Base-by-base conservation (phyloP, 2,888 invertebrate species). In the Autographa pulchrina region DNA sequence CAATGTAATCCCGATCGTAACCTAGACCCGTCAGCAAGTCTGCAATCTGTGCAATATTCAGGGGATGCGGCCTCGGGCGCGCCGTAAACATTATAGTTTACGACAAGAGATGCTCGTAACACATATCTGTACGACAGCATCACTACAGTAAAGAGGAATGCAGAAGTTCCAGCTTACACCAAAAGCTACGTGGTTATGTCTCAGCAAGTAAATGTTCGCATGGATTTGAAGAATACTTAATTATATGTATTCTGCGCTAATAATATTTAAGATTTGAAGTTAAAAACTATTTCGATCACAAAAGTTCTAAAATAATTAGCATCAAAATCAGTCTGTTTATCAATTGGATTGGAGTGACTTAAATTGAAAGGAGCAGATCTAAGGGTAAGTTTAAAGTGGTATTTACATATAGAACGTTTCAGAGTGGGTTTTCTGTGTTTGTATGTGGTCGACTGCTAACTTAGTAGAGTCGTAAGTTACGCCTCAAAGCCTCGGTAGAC, bases 11-110 rank as follows among this genome's bases (percentile, higher is more conserved):
- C 20, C 11, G 54, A 25, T 13, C 5, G 13, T 20, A 25, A 25
- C 20, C 54, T 25, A 56, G 54, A 59, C 54, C 8, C 11, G 16
- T 65, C 13, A 56, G 41, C 60, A 56, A 54, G 52, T 43, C 14
- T n/a, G 35, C 20, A 18, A n/a, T 41, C 18, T 38, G 48, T 65
- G 31, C 20, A 65, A 68, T 56, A 79, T 65, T 75, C 41, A 72
- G 52, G 35, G 54, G 20, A 31, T 48, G 7, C 58, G 56, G 59
- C 67, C 67, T 71, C 43, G 62, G 31, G 38, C 31, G 60, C 43
- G 61, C 18, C 67, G 35, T 56, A 31, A 70, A 65, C 72, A 65
- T 68, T 65, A 65, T 65, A 20, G 65, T 75, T 79, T 75, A 75
- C 60, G 77, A 75, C 13, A 65, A 56, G 48, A 25, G 59, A 14